A percentile compares a stretch with the other conserved stretches of the same genome.
Evolutionary conservation across 2,888 invertebrate species (phyloP).

Genomic region (Philaethria dido): DNA sequence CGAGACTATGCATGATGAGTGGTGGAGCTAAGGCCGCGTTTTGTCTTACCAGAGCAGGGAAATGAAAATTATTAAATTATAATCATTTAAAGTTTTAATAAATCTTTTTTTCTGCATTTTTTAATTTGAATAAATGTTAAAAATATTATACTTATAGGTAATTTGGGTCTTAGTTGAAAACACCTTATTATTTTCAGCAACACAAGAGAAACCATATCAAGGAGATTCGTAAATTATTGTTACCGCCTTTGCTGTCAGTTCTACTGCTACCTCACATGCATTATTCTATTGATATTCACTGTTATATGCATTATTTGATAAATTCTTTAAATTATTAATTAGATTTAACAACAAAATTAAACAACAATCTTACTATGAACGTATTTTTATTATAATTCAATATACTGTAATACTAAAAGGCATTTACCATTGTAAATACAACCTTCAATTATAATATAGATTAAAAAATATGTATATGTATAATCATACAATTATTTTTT

Average conservation of each 20-base stretch:
- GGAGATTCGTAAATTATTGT: constrained; percentile 56
- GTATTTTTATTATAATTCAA: constrained; percentile 28
- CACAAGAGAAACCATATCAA: constrained; percentile 41
- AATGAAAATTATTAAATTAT: too few relatives aligned
- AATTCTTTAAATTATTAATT: not conserved
- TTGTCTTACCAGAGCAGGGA: too few relatives aligned
- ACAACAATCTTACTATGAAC: constrained; percentile 20
- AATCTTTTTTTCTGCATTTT: too few relatives aligned
- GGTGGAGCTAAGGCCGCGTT: too few relatives aligned
- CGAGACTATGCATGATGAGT: too few relatives aligned
- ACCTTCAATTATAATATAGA: constrained; percentile 24
- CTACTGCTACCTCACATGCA: constrained; percentile 60
- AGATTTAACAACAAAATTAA: constrained; percentile 30
- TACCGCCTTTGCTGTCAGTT: constrained; percentile 64
- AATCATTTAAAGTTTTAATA: too few relatives aligned
- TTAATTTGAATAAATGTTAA: too few relatives aligned
- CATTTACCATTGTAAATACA: constrained; percentile 38
- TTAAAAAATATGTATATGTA: constrained; percentile 23
- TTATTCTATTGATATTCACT: constrained; percentile 52
- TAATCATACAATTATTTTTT: constrained; percentile 18
- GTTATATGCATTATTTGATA: constrained; percentile 41
- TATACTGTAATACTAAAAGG: constrained; percentile 28
- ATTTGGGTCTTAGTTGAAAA: not conserved
- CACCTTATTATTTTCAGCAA: constrained; percentile 45
- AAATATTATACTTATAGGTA: too few relatives aligned